Conservation (phyloP, 2,113 vertebrate genomes). For the Oryzias melastigma region DNA sequence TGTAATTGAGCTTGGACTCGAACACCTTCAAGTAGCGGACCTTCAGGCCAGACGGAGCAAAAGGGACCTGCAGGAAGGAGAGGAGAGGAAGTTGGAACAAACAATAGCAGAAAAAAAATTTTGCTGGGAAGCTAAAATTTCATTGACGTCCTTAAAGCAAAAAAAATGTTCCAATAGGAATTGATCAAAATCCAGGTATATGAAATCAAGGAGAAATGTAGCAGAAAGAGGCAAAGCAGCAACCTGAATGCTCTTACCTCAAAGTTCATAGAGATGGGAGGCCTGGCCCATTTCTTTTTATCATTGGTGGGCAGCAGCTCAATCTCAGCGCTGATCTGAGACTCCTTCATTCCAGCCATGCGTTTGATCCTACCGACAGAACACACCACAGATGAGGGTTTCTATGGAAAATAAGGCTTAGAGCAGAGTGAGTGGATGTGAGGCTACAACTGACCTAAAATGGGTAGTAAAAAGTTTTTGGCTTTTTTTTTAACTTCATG, state of each 20-base stretch:
- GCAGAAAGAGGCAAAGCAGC: neutral
- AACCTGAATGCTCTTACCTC: constrained; percentile 78
- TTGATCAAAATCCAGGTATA: too few species aligned
- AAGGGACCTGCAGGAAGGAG: constrained; percentile 84
- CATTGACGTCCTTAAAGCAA: neutral
- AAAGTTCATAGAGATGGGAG: constrained; percentile 99
- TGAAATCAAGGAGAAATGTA: too few species aligned
- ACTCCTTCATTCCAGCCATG: constrained; percentile 99
- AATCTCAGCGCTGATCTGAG: constrained; percentile 98
- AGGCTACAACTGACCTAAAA: constrained; percentile 13
- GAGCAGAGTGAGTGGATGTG: neutral
- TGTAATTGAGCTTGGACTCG: constrained; percentile 99
- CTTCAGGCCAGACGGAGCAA: constrained; percentile 97
- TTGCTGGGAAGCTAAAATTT: too few species aligned
- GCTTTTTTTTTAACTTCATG: neutral
- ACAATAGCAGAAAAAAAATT: constrained; percentile 16
- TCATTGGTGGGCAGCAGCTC: constrained; percentile 98
- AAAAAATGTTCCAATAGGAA: neutral
- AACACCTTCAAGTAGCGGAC: constrained; percentile 99
- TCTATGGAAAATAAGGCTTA: too few species aligned
- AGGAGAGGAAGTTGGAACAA: neutral
- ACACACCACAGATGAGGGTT: neutral
- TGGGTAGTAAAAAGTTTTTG: too few species aligned
- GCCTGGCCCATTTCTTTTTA: constrained; percentile 99
- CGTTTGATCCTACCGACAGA: constrained; percentile 88